Evolutionary conservation across 2,888 invertebrate genomes (phyloP).

Genomic region (Octonoba sinensis): DNA sequence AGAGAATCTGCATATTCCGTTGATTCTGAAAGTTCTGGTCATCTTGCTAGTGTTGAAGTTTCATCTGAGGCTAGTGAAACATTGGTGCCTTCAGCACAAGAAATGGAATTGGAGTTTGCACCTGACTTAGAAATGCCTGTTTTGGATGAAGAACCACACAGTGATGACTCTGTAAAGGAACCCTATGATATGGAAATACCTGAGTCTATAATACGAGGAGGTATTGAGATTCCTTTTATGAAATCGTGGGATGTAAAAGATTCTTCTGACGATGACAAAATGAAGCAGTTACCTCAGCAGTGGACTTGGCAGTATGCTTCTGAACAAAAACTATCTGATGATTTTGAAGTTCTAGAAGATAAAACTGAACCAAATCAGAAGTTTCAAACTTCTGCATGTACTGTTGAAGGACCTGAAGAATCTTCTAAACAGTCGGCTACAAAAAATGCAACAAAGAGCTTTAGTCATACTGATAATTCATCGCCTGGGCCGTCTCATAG

Average conservation of each 20-base stretch:
- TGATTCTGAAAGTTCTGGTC: slow-evolving; percentile 89
- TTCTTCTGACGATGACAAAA: slow-evolving; percentile 52
- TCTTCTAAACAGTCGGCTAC: slow-evolving; percentile 10
- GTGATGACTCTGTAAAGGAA: slow-evolving; percentile 63
- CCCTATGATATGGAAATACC: slow-evolving; percentile 70
- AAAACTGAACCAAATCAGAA: slow-evolving; percentile 3
- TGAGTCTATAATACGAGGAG: slow-evolving; percentile 67
- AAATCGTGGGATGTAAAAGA: slow-evolving; percentile 63
- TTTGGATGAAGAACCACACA: slow-evolving; percentile 72
- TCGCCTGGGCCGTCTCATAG: slow-evolving; percentile 38
- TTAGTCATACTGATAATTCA: slow-evolving; percentile 24
- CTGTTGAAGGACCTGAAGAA: slow-evolving; percentile 7
- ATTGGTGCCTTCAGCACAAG: slow-evolving; percentile 88
- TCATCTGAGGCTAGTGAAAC: slow-evolving; percentile 94
- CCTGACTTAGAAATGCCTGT: slow-evolving; percentile 77
- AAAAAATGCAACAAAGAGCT: not conserved
- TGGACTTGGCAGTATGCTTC: slow-evolving; percentile 53
- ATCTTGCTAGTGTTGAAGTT: slow-evolving; percentile 86
- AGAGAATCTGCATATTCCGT: slow-evolving; percentile 90
- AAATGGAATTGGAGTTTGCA: slow-evolving; percentile 75
- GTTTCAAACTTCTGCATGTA: slow-evolving; percentile 1
- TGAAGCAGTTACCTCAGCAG: slow-evolving; percentile 53
- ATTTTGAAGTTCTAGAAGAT: slow-evolving; percentile 31
- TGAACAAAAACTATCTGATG: slow-evolving; percentile 47
- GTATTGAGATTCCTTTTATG: slow-evolving; percentile 64